Base-by-base conservation (phyloP, 2,797 vertebrate species). In the Bryconaethiops microstoma region DNA sequence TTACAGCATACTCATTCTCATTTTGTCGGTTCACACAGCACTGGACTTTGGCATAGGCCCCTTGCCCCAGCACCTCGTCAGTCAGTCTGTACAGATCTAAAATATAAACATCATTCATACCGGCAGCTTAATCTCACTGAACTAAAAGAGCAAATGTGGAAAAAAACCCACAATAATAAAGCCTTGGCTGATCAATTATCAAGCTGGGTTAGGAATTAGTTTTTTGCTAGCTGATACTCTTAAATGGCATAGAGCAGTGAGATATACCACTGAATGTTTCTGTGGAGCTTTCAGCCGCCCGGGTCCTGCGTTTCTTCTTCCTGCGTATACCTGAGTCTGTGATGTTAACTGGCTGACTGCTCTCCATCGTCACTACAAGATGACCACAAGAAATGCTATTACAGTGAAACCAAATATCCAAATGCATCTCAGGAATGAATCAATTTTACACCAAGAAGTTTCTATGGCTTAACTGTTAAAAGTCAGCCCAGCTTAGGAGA, bases 11-110 rank as follows among this genome's bases (percentile, higher is more conserved):
- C 86, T 99, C 98, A 29, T 95, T 95, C 81, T 96, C 96, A 77
- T 95, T 97, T 83, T 97, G 97, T 80, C 98, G 92, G 86, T 93
- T 96, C 84, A 97, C 89, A 74, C 97, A 98, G 88, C 97, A 95
- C 89, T 98, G 97, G 84, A 99, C 98, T 93, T 96, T 99, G 83
- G 97, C 98, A 85, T 96, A 96, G 10, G 97, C 95, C 23, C 98
- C 98, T 86, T 96, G 96, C 80, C 98, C 97, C 74, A 99, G 96
- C 68, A 97, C 88, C 89, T 99, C 97, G 52, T 97, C 94, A 3
- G 96, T 99, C 87, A 99, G 90, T 87, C 93, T 96, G 91, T 99
- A 99, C 74, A 96, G 88, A 87, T 98, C 97, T 99, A 84, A 81
- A 29, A 39, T 80, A 86, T 82, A 87, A 81, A 78, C 12, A 29